A percentile compares a stretch with the other conserved stretches of the same genome.
These are phyloP conservation scores for Macquaria ambigua DNA, from an alignment of 2,113 vertebrate species.

Conservation along the genomic window DNA sequence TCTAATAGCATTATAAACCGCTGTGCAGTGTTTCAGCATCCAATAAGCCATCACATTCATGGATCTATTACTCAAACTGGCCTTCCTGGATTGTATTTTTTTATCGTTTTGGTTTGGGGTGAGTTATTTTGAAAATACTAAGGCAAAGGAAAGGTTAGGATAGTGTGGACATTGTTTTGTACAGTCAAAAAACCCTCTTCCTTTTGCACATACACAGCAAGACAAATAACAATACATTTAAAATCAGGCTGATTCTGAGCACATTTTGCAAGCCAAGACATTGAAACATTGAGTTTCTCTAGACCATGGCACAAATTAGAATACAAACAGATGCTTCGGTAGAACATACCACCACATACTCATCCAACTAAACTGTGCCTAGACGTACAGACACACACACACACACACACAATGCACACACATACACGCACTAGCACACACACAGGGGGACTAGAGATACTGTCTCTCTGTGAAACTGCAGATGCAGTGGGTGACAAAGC, in stretches of 20 bases:
- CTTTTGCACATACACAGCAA: neutral
- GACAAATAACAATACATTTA: neutral
- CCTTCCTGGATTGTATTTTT: neutral
- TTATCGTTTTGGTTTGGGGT: neutral
- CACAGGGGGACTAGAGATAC: constrained; percentile 40
- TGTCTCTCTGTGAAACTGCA: constrained; percentile 61
- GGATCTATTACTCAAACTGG: neutral
- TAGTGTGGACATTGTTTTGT: neutral
- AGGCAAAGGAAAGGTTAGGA: neutral
- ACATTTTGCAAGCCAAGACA: neutral
- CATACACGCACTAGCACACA: constrained; percentile 28
- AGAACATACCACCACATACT: constrained; percentile 15
- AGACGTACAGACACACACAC: constrained; percentile 6
- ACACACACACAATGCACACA: constrained; percentile 3
- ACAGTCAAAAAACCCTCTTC: neutral
- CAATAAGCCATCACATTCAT: neutral
- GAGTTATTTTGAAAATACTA: neutral
- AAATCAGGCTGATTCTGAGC: neutral
- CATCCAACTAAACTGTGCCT: constrained; percentile 40
- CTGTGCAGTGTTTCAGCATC: neutral
- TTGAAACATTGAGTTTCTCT: constrained; percentile 29
- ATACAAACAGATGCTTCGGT: constrained; percentile 56
- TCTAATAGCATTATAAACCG: neutral
- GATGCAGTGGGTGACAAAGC: constrained; percentile 69
- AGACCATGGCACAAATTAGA: constrained; percentile 20